Evolutionary conservation across 2,113 vertebrate genomes (phyloP), one percentile per base, ranked within the genome.

Genomic region (Theristicus caerulescens): DNA sequence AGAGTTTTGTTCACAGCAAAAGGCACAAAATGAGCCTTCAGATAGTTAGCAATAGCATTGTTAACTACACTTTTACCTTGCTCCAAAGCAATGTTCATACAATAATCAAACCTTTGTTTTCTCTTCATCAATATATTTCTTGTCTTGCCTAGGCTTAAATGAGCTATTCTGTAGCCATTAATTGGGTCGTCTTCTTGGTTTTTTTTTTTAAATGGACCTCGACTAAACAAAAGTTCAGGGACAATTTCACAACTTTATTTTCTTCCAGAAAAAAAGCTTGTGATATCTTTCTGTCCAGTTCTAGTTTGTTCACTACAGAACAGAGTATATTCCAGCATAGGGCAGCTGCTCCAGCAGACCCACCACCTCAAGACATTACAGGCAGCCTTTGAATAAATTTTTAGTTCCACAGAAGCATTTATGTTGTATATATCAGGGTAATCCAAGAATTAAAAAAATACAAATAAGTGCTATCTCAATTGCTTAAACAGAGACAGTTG

Each of bases 1-100:
- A 82, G 77, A 78, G 62, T 59, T 94, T 94, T 89, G 65, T 87
- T 96, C 90, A 40, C 40, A 61, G 87, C 73, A 65, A 67, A 95
- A 96, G 58, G 52, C 90, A 87, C 57, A 52, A 91, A 93, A 93
- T 65, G 84, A 91, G 57, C 81, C 24, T 49, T 47, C n/a, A 38
- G 81, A 40, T 38, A 36, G 52, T 59, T 88, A 89, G 84, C 42
- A 64, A 7, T 31, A 32, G 34, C 47, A 36, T 40, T 70, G 71
- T 86, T 91, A 79, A 65, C 2, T 13, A 24, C 52, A 13, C 14
- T 81, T 59, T 51, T 59, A 46, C 51, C 83, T 78, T 71, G 36
- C 61, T 72, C 65, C 27, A 62, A 38, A 87, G 59, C 49, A 59
- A 20, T 2, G 1, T 20, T 84, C 69, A 19, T 55, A 31, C 34